Base-by-base conservation (phyloP, 2,888 invertebrate genomes). In the Mongoloraphidia duomilia region DNA sequence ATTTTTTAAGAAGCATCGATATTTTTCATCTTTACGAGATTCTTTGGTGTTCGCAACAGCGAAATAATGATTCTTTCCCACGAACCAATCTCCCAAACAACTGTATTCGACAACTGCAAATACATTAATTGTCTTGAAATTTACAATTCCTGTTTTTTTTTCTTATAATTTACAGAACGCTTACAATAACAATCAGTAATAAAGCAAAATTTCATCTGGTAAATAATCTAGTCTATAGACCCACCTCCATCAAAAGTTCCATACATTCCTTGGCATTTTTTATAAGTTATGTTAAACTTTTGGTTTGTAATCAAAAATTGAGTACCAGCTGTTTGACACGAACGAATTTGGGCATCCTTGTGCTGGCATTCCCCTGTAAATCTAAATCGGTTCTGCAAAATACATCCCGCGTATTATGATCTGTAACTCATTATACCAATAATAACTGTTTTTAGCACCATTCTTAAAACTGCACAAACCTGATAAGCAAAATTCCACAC, bases 1-100 rank as follows among this genome's bases (percentile, higher is more conserved):
- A 76, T 94, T 93, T 63, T 90, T 90, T 43, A 94, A 71, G 66
- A 96, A 91, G 63, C 96, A 96, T 39, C 95, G 77, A 65, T 92
- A 96, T 61, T 88, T 88, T 65, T 95, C 93, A 66, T 96, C 92
- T 65, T 88, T 88, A 59, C 94, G 80, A 8, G 94, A 93, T 66
- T 95, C 93, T 60, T 94, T 93, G 0, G 93, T 92, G 63, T 96
- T 95, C 8, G 91, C 91, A n/a, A 95, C 92, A 48, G 93, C 96
- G 68, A 96, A 94, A 66, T 86, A 96, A 61, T 94, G 93, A 68
- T 96, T 94, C 63, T 94, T 94, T 11, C 85, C 90, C 33, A 92
- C 84, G 68, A 93, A 92, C 93, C 94, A 94, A 72, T 93, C 91
- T 1, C 93, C 94, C 52, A 94, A 70, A 61, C 94, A 94, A 65